phyloP scores from a whole-genome alignment of 2,888 invertebrate genomes.

The Mythimna loreyi region DNA sequence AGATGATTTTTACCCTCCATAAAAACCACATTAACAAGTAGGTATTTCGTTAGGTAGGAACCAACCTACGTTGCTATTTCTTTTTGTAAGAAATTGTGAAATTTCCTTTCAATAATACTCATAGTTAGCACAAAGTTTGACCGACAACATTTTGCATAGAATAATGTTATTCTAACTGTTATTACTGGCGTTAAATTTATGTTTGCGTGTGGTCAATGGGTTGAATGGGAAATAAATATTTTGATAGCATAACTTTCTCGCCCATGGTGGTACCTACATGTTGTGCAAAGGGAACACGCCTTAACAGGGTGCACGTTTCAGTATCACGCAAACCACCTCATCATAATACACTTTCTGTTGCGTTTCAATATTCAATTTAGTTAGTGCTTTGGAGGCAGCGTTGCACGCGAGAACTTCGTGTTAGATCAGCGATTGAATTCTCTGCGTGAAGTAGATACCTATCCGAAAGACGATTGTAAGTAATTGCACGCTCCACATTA shows the following conservation, averaged over 20 bases:
- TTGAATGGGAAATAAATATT: constrained; percentile 40
- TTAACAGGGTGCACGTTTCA: constrained; percentile 42
- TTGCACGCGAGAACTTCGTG: constrained; percentile 46
- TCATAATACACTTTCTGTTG: constrained; percentile 72
- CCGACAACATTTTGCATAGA: constrained; percentile 12
- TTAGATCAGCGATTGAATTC: constrained; percentile 50
- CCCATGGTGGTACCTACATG: constrained; percentile 14
- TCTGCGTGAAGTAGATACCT: constrained; percentile 22
- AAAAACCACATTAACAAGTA: not conserved
- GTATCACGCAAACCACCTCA: constrained; percentile 72
- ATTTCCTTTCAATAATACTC: constrained; percentile 9
- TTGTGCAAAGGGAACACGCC: constrained; percentile 40
- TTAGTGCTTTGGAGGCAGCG: constrained; percentile 62
- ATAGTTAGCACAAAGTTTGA: constrained; percentile 12
- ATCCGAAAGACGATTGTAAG: constrained; percentile 52
- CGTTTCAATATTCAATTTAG: constrained; percentile 73
- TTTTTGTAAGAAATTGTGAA: constrained; percentile 24
- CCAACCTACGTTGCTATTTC: constrained; percentile 12
- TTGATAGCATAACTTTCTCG: constrained; percentile 13
- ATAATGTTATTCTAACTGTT: constrained; percentile 31
- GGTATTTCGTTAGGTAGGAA: constrained; percentile 30
- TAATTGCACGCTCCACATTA: constrained; percentile 73
- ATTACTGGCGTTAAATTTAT: constrained; percentile 28
- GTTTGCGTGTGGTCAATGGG: constrained; percentile 34
- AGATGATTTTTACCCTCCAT: too few species aligned